Evolutionary conservation across 2,888 invertebrate genomes (phyloP), one percentile per base, ranked within the genome.

Genomic region (Himalopsyche anomala): DNA sequence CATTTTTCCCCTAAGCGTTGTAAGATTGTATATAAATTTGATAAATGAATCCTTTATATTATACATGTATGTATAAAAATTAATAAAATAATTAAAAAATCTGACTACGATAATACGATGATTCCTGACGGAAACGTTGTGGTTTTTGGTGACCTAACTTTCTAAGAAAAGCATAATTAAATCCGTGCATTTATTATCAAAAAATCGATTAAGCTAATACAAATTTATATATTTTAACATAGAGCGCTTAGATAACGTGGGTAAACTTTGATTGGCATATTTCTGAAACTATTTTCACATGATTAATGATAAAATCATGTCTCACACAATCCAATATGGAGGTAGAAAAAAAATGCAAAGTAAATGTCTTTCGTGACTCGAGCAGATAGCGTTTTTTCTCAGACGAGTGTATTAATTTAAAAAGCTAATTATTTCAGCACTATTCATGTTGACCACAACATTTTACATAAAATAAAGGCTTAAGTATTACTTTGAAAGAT

Each of bases 401-500:
- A 51, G 62, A 80, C 62, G 45, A 79, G 85, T 62, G 12, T 40
- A 79, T 79, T 87, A 56, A 87, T 87, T 87, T 81, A 28, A 85
- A 85, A 82, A 85, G 81, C 19, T 87, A 85, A 87, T 87, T 87
- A 87, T 87, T 87, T 87, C 84, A 36, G 84, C 38, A 74, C 74
- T 74, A 81, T 85, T 69, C 51, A 85, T 85, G 81, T 81, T 62
- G 54, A 54, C 19, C 28, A 74, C 3, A 36, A 36, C 74, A 9
- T 38, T 28, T 12, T 12, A 74, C 74, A 8, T 74, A 12, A 11
- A 74, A 74, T 19, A 74, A 74, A 19, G 28, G 74, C 36, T 12
- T 74, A 74, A 74, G 36, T 36, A 38, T 36, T 36, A 12, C 38
- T 74, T 74, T 74, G 3, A 19, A 36, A 1, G 38, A 28, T 62